Conservation (phyloP, 35 echinoderm and acorn worm genomes). For the Stichopus chloronotus region DNA sequence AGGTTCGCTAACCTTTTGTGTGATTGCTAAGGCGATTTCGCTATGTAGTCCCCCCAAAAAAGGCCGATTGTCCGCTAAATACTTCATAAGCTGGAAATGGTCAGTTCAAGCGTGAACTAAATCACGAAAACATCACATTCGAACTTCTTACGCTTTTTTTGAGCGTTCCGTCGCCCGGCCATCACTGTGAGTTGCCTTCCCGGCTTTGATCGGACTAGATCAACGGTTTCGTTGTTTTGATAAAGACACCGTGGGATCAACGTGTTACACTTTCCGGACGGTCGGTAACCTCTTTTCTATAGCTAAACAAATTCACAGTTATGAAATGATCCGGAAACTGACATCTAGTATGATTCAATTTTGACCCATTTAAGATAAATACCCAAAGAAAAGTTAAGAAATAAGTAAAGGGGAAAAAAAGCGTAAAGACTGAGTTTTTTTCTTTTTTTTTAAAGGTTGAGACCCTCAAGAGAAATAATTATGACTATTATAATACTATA, state of each 20-base stretch:
- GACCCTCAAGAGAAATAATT: too few species aligned
- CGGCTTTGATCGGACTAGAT: neutral
- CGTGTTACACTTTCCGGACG: neutral
- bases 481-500: too few species aligned
- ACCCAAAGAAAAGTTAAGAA: neutral
- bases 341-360: neutral
- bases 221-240: neutral
- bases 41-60: too few species aligned
- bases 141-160: neutral
- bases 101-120: slow-evolving; percentile 5
- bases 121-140: neutral
- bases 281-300: neutral
- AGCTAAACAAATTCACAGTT: neutral
- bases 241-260: neutral
- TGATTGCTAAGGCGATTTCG: neutral
- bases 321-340: neutral
- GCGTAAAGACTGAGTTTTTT: too few species aligned
- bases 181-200: too few species aligned
- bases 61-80: too few species aligned
- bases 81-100: neutral
- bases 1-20: neutral
- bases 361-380: neutral
- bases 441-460: too few species aligned
- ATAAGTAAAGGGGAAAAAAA: too few species aligned
- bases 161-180: neutral